Percentiles rank a stretch among this genome's conserved stretches.
phyloP scores from a whole-genome alignment of 1,140 invertebrate species.

The Drosophila orosa region DNA sequence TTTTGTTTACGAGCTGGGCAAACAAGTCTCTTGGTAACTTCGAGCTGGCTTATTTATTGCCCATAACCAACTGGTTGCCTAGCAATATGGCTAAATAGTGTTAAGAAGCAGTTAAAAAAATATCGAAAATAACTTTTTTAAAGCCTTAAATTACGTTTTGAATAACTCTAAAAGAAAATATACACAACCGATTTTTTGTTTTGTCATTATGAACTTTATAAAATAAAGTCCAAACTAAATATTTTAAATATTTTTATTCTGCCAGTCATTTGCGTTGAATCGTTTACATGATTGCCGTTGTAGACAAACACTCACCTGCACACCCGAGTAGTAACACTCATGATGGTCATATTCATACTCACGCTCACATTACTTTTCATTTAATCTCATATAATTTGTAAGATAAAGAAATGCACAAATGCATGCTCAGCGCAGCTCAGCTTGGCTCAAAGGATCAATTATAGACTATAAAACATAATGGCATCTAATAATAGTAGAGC shows the following conservation, averaged over 20 bases:
- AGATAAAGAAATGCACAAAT: slow-evolving; percentile 77
- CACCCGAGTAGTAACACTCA: slow-evolving; percentile 20
- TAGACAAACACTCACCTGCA: slow-evolving; percentile 26
- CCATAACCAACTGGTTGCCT: slow-evolving; percentile 27
- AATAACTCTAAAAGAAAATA: background rate
- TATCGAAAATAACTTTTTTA: slow-evolving; percentile 18
- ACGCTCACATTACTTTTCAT: slow-evolving; percentile 76
- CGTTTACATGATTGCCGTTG: slow-evolving; percentile 36
- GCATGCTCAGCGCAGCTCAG: slow-evolving; percentile 46
- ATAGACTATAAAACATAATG: slow-evolving; percentile 84
- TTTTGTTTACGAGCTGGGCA: slow-evolving; percentile 32
- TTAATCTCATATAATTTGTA: slow-evolving; percentile 78
- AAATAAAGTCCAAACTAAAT: slow-evolving; percentile 6
- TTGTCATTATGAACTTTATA: background rate
- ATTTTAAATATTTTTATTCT: slow-evolving; percentile 12
- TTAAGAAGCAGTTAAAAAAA: background rate
- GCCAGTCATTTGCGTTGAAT: slow-evolving; percentile 42
- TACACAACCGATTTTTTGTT: background rate
- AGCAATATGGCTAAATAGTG: slow-evolving; percentile 10
- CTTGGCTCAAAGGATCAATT: slow-evolving; percentile 81
- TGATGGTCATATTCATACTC: slow-evolving; percentile 44
- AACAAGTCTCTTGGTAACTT: slow-evolving; percentile 29
- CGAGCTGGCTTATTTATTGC: slow-evolving; percentile 26
- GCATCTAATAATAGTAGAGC: slow-evolving; percentile 83
- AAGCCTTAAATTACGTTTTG: too few species aligned